phyloP scores from a whole-genome alignment of 2,797 vertebrate species.

The Arnoldichthys spilopterus region DNA sequence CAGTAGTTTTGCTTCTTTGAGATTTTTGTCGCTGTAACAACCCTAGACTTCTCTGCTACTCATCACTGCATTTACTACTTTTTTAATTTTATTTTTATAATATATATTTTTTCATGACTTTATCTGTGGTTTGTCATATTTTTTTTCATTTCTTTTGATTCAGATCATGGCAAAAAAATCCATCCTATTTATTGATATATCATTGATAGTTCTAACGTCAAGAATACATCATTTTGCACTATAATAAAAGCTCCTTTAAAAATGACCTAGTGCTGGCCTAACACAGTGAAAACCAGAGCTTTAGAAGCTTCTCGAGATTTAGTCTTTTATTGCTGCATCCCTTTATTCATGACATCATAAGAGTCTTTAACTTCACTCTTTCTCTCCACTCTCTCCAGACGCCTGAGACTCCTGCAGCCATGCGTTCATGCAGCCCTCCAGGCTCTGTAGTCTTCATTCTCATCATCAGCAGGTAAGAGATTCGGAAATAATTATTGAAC shows the following conservation, averaged over 20 bases:
- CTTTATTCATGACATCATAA: conserved; percentile 33
- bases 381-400: conserved; percentile 32
- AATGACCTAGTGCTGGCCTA: not conserved
- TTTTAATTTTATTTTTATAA: too few relatives aligned
- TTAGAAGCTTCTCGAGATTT: conserved; percentile 18
- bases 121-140: too few relatives aligned
- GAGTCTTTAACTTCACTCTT: conserved; percentile 29
- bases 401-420: conserved; percentile 47
- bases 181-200: too few relatives aligned
- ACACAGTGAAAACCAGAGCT: conserved; percentile 3
- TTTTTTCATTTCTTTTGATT: too few relatives aligned
- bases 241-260: not conserved
- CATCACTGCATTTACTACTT: too few relatives aligned
- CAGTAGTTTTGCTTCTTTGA: too few relatives aligned
- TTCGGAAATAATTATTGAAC: not conserved
- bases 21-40: too few relatives aligned
- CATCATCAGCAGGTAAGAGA: conserved; percentile 59
- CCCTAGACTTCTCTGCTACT: too few relatives aligned
- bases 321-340: conserved; percentile 35
- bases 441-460: conserved; percentile 53
- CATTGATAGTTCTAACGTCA: not conserved
- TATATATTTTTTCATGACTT: too few relatives aligned
- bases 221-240: not conserved
- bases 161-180: too few relatives aligned
- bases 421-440: conserved; percentile 51